Percentiles rank a stretch among this genome's conserved stretches.
Conservation (phyloP, 2,113 vertebrate species). For the Gobius niger region DNA sequence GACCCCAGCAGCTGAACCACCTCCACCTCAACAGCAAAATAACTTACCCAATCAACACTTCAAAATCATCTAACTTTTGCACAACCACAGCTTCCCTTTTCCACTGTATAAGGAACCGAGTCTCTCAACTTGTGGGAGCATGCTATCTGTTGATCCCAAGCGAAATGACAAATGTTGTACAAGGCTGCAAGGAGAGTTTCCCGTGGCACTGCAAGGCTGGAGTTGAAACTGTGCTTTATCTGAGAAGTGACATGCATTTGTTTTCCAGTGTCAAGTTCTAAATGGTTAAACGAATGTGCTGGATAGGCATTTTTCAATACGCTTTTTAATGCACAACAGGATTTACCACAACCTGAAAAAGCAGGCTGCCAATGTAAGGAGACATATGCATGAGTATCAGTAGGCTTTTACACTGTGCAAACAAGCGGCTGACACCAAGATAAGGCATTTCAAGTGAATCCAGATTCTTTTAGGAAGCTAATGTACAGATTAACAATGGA, state of each 20-base stretch:
- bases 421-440: not conserved
- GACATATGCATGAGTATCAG: not conserved
- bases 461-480: conserved; percentile 12
- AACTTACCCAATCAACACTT: too few species aligned
- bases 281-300: not conserved
- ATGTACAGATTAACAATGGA: conserved; percentile 1
- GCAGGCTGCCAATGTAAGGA: not conserved
- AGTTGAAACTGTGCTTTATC: not conserved
- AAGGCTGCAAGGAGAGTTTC: too few species aligned
- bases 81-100: too few species aligned
- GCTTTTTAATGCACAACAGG: conserved; percentile 3
- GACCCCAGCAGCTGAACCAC: not conserved
- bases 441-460: conserved; percentile 12
- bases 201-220: conserved; percentile 18
- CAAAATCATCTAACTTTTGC: too few species aligned
- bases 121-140: too few species aligned
- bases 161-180: too few species aligned
- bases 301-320: not conserved
- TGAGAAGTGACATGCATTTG: not conserved
- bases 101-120: too few species aligned
- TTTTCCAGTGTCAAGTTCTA: not conserved
- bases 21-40: not conserved
- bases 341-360: not conserved
- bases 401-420: conserved; percentile 3
- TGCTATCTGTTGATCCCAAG: too few species aligned